Conservation (phyloP, 2,797 vertebrate genomes). For the Echeneis naucrates region DNA sequence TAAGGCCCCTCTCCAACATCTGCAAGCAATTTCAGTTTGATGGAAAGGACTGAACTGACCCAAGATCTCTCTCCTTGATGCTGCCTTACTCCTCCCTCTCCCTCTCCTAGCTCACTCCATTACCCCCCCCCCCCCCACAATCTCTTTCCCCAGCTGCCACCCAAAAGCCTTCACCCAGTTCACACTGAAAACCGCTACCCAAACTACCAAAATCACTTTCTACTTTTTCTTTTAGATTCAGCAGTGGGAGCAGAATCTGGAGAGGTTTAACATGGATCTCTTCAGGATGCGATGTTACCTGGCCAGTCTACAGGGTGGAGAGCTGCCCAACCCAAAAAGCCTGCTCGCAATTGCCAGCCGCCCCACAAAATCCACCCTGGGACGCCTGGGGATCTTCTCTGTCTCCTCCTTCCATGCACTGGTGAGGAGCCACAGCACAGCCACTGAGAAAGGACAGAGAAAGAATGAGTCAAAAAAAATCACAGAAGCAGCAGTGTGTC, state of each 20-base stretch:
- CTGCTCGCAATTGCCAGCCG: conserved; percentile 92
- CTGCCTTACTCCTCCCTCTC: conserved; percentile 2
- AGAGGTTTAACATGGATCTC: conserved; percentile 95
- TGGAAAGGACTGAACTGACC: conserved; percentile 65
- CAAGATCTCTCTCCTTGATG: conserved; percentile 38
- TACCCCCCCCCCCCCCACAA: neutral
- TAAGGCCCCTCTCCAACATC: conserved; percentile 68
- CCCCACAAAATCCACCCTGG: conserved; percentile 91
- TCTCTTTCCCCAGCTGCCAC: neutral
- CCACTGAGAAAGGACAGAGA: neutral
- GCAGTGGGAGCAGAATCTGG: conserved; percentile 98
- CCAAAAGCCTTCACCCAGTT: neutral
- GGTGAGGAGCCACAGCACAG: conserved; percentile 81
- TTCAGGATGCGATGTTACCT: conserved; percentile 96
- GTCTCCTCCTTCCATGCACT: conserved; percentile 95
- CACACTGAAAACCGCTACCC: neutral
- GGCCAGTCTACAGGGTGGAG: conserved; percentile 93
- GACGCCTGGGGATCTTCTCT: conserved; percentile 92
- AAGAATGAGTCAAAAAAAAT: neutral
- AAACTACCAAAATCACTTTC: neutral
- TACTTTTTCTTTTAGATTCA: conserved; percentile 86
- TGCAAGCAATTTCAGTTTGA: conserved; percentile 77
- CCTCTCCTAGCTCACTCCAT: neutral
- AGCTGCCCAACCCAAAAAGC: conserved; percentile 95
- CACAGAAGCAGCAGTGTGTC: neutral